phyloP scores from a whole-genome alignment of 30 jellyfish, hydroid and myxozoan species.

The Turritopsis rubra region DNA sequence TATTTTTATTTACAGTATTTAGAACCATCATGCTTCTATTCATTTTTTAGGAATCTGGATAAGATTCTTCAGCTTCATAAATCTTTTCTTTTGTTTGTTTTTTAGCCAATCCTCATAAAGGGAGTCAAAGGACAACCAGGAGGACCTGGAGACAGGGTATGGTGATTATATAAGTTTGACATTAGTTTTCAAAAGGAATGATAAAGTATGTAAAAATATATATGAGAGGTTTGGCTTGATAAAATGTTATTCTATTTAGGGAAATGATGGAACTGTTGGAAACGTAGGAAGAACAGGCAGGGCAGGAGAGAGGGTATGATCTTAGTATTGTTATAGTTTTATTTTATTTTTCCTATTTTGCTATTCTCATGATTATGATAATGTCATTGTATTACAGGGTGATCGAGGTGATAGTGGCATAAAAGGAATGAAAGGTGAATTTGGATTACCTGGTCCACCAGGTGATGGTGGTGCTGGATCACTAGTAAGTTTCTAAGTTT shows the following conservation, averaged over 20 bases:
- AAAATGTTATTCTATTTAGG: not conserved
- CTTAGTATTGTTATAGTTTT: not conserved
- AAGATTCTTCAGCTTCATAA: too few relatives aligned
- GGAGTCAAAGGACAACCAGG: conserved; percentile 27
- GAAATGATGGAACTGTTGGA: not conserved
- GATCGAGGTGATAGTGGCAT: conserved; percentile 37
- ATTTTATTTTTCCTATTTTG: not conserved
- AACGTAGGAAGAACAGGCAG: not conserved
- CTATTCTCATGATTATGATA: not conserved
- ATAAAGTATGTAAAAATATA: too few relatives aligned
- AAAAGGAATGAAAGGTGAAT: conserved; percentile 28
- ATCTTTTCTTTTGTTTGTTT: too few relatives aligned
- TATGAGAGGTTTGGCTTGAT: too few relatives aligned
- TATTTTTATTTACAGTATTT: too few relatives aligned
- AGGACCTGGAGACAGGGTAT: conserved; percentile 9
- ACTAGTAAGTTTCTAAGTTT: not conserved
- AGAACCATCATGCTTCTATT: too few relatives aligned
- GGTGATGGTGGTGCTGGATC: conserved; percentile 36
- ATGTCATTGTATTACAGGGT: conserved; percentile 27
- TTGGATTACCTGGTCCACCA: conserved; percentile 50
- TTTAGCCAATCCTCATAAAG: not conserved
- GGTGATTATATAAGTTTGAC: not conserved
- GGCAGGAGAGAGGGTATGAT: not conserved
- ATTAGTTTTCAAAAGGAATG: too few relatives aligned
- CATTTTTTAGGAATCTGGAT: too few relatives aligned